These are phyloP conservation scores for Musca vetustissima DNA, from an alignment of 1,140 invertebrate species.

Conservation along the genomic window DNA sequence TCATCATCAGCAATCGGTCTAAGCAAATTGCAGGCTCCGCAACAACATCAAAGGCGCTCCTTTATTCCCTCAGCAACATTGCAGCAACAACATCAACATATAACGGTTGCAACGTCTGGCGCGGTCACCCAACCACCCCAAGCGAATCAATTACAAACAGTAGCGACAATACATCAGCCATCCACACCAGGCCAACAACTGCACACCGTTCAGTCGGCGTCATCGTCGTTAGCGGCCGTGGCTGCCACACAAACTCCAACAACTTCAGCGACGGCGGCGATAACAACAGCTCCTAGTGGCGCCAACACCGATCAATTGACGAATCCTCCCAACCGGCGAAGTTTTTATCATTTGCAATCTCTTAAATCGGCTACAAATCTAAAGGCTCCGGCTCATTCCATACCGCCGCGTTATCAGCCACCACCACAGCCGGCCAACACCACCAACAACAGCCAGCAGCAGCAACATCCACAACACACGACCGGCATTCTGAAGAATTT, in stretches of 20 bases:
- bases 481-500: constrained; percentile 59
- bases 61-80: constrained; percentile 34
- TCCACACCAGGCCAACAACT: constrained; percentile 33
- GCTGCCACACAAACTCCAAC: constrained; percentile 31
- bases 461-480: constrained; percentile 27
- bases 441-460: constrained; percentile 30
- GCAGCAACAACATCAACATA: constrained; percentile 33
- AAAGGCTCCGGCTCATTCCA: constrained; percentile 47
- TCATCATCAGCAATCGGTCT: constrained; percentile 18
- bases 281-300: constrained; percentile 26
- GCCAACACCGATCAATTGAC: constrained; percentile 19
- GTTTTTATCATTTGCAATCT: constrained; percentile 37
- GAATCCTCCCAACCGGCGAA: constrained; percentile 33
- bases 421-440: constrained; percentile 60
- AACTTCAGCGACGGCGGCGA: constrained; percentile 27
- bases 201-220: constrained; percentile 35
- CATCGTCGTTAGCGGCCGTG: constrained; percentile 33
- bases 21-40: constrained; percentile 35
- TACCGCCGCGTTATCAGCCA: constrained; percentile 67
- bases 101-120: constrained; percentile 27
- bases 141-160: constrained; percentile 50
- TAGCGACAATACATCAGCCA: constrained; percentile 52
- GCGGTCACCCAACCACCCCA: constrained; percentile 27
- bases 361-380: constrained; percentile 34
- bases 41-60: constrained; percentile 38